phyloP scores from a whole-genome alignment of 2,888 invertebrate genomes.

The Strigamia transsilvanica region DNA sequence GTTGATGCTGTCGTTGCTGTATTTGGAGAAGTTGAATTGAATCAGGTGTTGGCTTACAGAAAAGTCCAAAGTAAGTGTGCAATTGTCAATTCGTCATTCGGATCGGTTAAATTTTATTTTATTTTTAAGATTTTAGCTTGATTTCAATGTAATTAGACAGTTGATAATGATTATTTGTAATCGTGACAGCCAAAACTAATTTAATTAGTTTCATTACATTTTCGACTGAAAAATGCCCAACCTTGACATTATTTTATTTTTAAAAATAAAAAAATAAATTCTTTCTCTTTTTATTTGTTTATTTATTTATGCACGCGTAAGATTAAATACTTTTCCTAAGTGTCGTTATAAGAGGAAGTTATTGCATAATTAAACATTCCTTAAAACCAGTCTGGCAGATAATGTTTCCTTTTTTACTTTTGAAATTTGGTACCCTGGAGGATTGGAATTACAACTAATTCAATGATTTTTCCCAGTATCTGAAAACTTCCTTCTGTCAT shows the following conservation, averaged over 20 bases:
- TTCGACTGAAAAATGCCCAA: conserved; percentile 64
- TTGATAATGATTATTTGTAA: conserved; percentile 74
- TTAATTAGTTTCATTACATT: conserved; percentile 77
- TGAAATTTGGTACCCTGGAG: not conserved
- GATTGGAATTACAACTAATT: not conserved
- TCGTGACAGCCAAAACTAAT: conserved; percentile 75
- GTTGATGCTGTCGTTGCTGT: conserved; percentile 79
- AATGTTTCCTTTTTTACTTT: not conserved
- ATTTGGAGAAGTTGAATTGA: conserved; percentile 70
- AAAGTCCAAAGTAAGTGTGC: conserved; percentile 72
- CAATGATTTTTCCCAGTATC: not conserved
- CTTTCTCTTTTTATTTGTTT: not conserved
- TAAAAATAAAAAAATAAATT: too few species aligned
- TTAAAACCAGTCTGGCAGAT: not conserved
- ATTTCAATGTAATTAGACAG: conserved; percentile 72
- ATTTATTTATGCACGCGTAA: not conserved
- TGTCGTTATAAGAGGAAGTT: not conserved
- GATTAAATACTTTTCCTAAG: not conserved
- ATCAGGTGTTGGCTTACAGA: conserved; percentile 70
- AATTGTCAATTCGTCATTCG: not conserved
- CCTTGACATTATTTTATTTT: too few species aligned
- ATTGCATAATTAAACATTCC: not conserved
- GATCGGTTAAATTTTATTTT: not conserved
- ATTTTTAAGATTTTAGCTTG: conserved; percentile 67
- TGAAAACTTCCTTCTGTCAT: not conserved